Base-by-base conservation (phyloP, 2,113 vertebrate genomes). In the Clarias magur region DNA sequence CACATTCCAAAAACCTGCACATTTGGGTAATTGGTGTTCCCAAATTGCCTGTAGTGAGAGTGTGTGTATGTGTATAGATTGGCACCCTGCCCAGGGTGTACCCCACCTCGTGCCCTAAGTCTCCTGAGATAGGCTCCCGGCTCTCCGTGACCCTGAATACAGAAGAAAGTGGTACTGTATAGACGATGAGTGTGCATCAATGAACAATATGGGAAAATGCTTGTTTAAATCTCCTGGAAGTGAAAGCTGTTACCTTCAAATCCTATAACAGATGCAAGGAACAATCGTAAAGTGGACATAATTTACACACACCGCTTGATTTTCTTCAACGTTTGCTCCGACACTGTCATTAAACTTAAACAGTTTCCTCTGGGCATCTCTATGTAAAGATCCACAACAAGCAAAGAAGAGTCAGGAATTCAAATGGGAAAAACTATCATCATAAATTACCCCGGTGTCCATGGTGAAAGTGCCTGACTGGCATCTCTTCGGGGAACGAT, bases 391-490 rank as follows among this genome's bases (percentile, higher is more conserved):
- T 63, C 57, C 80, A 75, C 53, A 25, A n/a, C 85, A n/a, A 67
- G 84, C 48, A 38, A 62, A 68, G 27, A 12, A 13, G 27, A 84
- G 80, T 53, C 80, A n/a, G 65, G 80, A 80, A 65, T 87, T 82
- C 59, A 86, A 86, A 86, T 85, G 79, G 89, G 65, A 79, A 76
- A 89, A 88, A 70, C 85, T 83, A 86, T 90, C 82, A 88, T 87
- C 87, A 88, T 90, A 90, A 90, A 88, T 86, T 85, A 88, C 68
- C 65, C 54, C 85, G 85, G 79, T 70, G 87, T 90, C 84, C 70
- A 56, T 54, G 70, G 54, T n/a, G 67, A 87, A 90, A 90, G 82
- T 90, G 87, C 85, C 78, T 87, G 87, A 70, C 85, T 86, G 85
- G 89, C 87, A 90, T 85, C 82, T 87, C 60, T 79, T 88, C 34